Conservation (phyloP, 2,797 vertebrate genomes). For the Sciurus carolinensis region DNA sequence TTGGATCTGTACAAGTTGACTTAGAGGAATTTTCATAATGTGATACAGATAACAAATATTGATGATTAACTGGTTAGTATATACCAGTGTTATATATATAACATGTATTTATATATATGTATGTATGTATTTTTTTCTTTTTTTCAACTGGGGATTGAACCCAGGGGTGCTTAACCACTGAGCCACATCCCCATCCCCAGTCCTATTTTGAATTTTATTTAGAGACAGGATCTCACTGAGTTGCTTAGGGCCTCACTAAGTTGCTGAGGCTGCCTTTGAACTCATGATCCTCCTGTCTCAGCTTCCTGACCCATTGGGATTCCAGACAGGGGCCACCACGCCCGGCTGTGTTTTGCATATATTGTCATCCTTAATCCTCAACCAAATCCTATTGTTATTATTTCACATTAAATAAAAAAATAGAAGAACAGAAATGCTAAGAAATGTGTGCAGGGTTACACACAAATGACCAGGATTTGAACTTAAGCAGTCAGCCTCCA, state of each 20-base stretch:
- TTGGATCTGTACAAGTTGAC: background rate
- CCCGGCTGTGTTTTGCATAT: background rate
- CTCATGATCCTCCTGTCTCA: too few species aligned
- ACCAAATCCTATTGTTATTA: background rate
- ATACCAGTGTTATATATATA: background rate
- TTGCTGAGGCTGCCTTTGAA: too few species aligned
- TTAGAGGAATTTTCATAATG: background rate
- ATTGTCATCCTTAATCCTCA: background rate
- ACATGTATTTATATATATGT: too few species aligned
- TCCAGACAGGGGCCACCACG: too few species aligned
- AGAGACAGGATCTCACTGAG: too few species aligned
- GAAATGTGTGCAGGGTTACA: background rate
- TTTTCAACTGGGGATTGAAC: too few species aligned
- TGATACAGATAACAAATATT: background rate
- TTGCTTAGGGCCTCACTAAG: too few species aligned
- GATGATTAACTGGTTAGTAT: background rate
- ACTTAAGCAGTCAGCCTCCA: background rate
- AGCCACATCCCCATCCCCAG: too few species aligned
- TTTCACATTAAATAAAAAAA: conserved; percentile 7
- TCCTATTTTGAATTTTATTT: too few species aligned
- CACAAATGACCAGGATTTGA: background rate
- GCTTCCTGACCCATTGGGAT: too few species aligned
- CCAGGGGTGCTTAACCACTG: too few species aligned
- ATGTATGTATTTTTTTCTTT: too few species aligned
- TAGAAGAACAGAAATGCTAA: background rate